These are phyloP conservation scores for Bruchidius siliquastri DNA, from an alignment of 2,888 invertebrate genomes.

Conservation along the genomic window DNA sequence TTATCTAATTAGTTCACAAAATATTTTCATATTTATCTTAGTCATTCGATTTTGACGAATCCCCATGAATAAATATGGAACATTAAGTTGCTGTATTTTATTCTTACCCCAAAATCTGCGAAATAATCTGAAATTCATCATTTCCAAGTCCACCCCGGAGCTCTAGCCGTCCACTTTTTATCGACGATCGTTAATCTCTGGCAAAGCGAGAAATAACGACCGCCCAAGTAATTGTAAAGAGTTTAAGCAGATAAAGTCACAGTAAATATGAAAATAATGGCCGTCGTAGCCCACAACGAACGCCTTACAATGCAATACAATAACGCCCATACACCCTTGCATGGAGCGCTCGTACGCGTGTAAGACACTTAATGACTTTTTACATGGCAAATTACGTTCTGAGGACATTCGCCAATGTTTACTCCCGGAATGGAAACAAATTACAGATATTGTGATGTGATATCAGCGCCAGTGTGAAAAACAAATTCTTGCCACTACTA, in stretches of 20 bases:
- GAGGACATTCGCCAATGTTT: background rate
- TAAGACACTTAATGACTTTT: background rate
- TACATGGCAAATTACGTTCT: background rate
- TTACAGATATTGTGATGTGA: background rate
- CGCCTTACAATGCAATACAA: constrained; percentile 17
- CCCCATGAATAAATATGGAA: too few species aligned
- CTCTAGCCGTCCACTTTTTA: background rate
- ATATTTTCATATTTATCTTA: too few species aligned
- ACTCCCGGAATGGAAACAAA: background rate
- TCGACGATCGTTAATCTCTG: constrained; percentile 5
- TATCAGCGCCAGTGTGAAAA: background rate
- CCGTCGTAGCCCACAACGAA: constrained; percentile 15
- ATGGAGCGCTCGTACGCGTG: background rate
- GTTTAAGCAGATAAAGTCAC: constrained; percentile 16
- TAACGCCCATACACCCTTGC: constrained; percentile 10
- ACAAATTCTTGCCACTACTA: too few species aligned
- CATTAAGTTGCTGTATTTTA: too few species aligned
- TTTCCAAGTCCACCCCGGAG: background rate
- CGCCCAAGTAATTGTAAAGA: constrained; percentile 14
- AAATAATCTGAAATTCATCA: background rate
- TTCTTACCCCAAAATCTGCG: too few species aligned
- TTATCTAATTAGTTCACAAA: too few species aligned
- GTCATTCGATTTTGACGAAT: too few species aligned
- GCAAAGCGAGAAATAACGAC: constrained; percentile 8
- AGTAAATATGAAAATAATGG: constrained; percentile 17